phyloP scores from a whole-genome alignment of 2,797 vertebrate genomes.

The Trachops cirrhosus region DNA sequence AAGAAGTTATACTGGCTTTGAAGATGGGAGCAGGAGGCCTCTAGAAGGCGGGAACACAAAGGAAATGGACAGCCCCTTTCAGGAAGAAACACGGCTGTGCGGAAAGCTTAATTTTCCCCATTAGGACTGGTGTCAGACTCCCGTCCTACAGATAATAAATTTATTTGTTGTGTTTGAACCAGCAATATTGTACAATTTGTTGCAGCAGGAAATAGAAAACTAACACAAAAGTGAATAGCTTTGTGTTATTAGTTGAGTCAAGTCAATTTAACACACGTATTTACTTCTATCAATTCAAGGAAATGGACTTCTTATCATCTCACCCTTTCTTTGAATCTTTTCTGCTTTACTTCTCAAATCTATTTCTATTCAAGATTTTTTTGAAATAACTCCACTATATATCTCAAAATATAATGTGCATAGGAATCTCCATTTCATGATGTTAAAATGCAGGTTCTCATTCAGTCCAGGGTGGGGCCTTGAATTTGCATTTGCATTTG shows the following conservation, averaged over 20 bases:
- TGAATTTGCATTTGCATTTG: background rate
- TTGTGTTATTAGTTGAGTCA: background rate
- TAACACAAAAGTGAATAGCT: background rate
- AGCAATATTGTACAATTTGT: background rate
- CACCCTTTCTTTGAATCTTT: background rate
- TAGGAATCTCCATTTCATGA: background rate
- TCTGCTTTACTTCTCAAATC: background rate
- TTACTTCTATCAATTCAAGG: background rate
- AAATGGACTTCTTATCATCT: background rate
- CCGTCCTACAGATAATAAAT: background rate
- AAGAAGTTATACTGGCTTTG: background rate
- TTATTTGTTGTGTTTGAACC: background rate
- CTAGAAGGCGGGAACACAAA: background rate
- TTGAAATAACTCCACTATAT: background rate
- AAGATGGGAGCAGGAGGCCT: background rate
- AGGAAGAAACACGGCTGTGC: background rate
- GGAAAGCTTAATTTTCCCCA: background rate
- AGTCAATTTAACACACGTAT: background rate
- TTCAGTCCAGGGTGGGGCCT: background rate
- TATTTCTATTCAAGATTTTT: background rate
- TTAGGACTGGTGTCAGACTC: background rate
- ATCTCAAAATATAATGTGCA: background rate
- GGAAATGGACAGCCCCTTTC: background rate
- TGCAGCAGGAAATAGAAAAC: background rate
- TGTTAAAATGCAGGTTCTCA: background rate